Percentiles rank a stretch among this genome's conserved stretches.
Evolutionary conservation across 2,113 vertebrate genomes (phyloP).

Genomic region (Mirounga angustirostris): DNA sequence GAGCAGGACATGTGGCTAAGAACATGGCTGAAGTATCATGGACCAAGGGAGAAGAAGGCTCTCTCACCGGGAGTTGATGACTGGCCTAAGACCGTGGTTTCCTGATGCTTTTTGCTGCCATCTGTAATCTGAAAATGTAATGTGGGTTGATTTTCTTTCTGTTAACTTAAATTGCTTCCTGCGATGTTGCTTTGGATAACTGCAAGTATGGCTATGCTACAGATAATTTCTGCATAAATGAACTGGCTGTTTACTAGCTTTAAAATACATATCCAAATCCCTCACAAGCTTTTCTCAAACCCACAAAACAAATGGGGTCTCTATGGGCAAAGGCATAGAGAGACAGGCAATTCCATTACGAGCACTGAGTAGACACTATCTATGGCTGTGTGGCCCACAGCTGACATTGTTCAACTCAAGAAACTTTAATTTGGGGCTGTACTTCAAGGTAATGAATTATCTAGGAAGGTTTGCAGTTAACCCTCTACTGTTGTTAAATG

Average conservation of each 20-base stretch:
- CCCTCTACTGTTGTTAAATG: not conserved
- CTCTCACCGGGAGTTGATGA: not conserved
- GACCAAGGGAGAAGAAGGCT: not conserved
- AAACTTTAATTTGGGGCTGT: not conserved
- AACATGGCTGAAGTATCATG: not conserved
- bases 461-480: not conserved
- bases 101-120: not conserved
- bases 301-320: not conserved
- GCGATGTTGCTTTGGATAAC: not conserved
- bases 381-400: not conserved
- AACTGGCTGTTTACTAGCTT: not conserved
- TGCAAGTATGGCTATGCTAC: not conserved
- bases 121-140: not conserved
- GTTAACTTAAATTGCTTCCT: conserved; percentile 6
- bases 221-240: not conserved
- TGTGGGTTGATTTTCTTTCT: not conserved
- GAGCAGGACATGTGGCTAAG: not conserved
- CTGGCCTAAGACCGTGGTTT: not conserved
- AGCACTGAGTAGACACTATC: not conserved
- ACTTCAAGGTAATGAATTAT: not conserved
- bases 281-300: not conserved
- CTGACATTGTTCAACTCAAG: not conserved
- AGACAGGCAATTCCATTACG: not conserved
- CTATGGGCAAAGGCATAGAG: not conserved
- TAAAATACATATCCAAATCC: not conserved